phyloP scores from a whole-genome alignment of 2,888 invertebrate species.

The Melikaiella ostensackeni region DNA sequence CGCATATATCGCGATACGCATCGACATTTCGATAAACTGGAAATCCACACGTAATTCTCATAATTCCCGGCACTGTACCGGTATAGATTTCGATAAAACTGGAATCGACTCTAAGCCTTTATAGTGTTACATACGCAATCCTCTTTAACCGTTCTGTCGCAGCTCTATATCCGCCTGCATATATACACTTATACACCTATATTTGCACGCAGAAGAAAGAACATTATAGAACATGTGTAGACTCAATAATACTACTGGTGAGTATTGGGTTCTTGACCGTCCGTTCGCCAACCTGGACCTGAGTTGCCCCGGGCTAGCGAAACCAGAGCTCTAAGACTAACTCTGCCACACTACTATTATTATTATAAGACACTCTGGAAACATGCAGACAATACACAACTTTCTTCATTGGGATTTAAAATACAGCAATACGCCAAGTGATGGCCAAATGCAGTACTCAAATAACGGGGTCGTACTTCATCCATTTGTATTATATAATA shows the following conservation, averaged over 20 bases:
- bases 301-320: slow-evolving; percentile 19
- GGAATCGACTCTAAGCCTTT: slow-evolving; percentile 15
- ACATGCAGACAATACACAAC: neutral
- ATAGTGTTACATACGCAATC: slow-evolving; percentile 14
- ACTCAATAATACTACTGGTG: slow-evolving; percentile 7
- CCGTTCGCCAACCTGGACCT: slow-evolving; percentile 13
- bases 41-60: slow-evolving; percentile 36
- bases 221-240: neutral
- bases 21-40: slow-evolving; percentile 33
- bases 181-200: neutral
- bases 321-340: slow-evolving; percentile 23
- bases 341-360: neutral
- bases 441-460: no score
- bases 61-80: neutral
- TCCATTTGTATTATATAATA: no score
- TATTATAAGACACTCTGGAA: slow-evolving; percentile 4
- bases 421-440: no score
- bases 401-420: neutral
- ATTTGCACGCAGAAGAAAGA: neutral
- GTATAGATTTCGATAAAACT: slow-evolving; percentile 29
- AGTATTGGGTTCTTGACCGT: slow-evolving; percentile 18
- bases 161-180: neutral
- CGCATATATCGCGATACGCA: slow-evolving; percentile 15
- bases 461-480: no score
- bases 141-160: slow-evolving; percentile 29